These are phyloP conservation scores for Vulpes lagopus DNA, from an alignment of 2,113 vertebrate species.

Conservation along the genomic window DNA sequence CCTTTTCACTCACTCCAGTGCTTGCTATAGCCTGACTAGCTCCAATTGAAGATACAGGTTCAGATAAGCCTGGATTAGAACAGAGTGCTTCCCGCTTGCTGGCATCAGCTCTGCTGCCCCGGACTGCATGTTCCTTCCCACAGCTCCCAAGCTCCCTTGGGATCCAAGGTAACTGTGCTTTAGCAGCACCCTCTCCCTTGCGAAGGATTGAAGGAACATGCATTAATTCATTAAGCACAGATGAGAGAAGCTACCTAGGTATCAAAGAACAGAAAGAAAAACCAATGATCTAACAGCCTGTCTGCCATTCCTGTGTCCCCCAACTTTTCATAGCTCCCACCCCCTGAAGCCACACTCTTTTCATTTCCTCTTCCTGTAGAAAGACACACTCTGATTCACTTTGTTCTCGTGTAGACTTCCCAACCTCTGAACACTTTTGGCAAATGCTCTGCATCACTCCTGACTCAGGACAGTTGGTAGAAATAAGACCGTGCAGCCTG, in stretches of 20 bases:
- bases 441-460: neutral
- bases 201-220: neutral
- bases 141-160: neutral
- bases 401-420: neutral
- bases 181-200: neutral
- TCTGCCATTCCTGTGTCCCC: neutral
- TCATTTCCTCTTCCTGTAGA: neutral
- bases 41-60: neutral
- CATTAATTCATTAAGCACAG: neutral
- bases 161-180: neutral
- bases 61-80: constrained; percentile 30
- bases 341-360: neutral
- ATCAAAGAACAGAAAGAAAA: constrained; percentile 24
- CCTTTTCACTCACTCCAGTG: neutral
- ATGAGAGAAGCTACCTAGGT: neutral
- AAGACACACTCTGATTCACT: neutral
- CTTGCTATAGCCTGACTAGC: neutral
- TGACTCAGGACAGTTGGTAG: neutral
- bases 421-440: neutral
- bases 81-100: neutral
- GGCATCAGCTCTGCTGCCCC: neutral
- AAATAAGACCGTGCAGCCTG: neutral
- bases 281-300: neutral
- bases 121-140: neutral
- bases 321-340: neutral